A percentile compares a stretch with the other conserved stretches of the same genome.
Evolutionary conservation across 2,797 vertebrate species (phyloP).

Genomic region (Ibycter americanus): DNA sequence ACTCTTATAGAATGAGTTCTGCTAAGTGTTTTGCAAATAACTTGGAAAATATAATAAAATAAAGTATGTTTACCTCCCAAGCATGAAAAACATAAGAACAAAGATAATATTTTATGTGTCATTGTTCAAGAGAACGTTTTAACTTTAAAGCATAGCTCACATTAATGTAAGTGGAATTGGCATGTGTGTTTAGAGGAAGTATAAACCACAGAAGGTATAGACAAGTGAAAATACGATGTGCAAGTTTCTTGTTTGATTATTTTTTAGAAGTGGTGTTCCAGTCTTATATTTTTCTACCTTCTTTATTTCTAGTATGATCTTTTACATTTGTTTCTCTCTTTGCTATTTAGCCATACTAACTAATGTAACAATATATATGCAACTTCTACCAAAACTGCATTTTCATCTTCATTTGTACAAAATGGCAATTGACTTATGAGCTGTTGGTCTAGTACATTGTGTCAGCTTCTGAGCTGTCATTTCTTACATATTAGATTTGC

Average conservation of each 20-base stretch:
- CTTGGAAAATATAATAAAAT: background rate
- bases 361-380: fast-evolving
- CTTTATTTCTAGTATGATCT: background rate
- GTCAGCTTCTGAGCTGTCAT: background rate
- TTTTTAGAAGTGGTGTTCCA: background rate
- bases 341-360: background rate
- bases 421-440: background rate
- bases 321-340: background rate
- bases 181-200: background rate
- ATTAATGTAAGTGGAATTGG: background rate
- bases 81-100: background rate
- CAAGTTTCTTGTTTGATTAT: background rate
- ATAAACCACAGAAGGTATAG: background rate
- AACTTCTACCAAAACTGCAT: background rate
- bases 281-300: background rate
- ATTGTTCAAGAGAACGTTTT: background rate
- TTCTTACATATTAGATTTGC: background rate
- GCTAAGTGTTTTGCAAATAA: background rate
- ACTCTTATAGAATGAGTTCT: background rate
- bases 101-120: background rate
- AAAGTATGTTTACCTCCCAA: background rate
- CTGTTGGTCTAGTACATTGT: background rate
- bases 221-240: background rate
- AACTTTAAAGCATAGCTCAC: background rate
- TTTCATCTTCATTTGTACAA: background rate